Evolutionary conservation across 2,888 invertebrate species (phyloP).

Genomic region (Cheilosia vernalis): DNA sequence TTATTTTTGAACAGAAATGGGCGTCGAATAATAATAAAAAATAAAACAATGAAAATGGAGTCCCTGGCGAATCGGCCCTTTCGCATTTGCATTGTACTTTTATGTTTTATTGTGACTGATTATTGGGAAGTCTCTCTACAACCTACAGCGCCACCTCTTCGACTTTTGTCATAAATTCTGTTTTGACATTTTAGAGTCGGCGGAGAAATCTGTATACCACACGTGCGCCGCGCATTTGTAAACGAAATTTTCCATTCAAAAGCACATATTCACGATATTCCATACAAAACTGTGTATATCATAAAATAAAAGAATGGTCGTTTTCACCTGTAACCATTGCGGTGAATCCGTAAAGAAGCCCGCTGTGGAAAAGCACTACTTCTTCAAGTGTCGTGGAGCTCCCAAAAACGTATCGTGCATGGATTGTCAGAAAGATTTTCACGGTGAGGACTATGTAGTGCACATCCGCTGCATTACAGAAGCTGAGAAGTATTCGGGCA

Average conservation of each 20-base stretch:
- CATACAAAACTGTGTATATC: constrained; percentile 15
- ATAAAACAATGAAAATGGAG: too few relatives aligned
- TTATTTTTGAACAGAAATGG: too few relatives aligned
- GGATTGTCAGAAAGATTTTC: constrained; percentile 95
- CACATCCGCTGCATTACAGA: constrained; percentile 95
- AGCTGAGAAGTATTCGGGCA: constrained; percentile 94
- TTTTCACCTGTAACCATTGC: constrained; percentile 96
- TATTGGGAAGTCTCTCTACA: neutral
- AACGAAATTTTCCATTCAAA: constrained; percentile 7
- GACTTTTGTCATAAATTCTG: neutral
- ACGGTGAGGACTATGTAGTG: constrained; percentile 89
- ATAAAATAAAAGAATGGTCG: constrained; percentile 87
- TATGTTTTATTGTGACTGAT: constrained; percentile 36
- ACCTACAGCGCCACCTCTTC: constrained; percentile 11
- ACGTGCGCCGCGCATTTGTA: constrained; percentile 61
- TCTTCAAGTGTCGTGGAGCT: constrained; percentile 87
- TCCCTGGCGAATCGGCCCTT: too few relatives aligned
- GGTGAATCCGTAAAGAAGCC: constrained; percentile 96
- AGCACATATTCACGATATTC: constrained; percentile 13
- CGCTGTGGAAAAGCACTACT: constrained; percentile 94
- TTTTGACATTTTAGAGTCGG: constrained; percentile 7
- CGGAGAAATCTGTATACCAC: constrained; percentile 40
- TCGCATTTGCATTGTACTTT: too few relatives aligned
- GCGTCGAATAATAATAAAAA: too few relatives aligned
- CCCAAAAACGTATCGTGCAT: constrained; percentile 92